phyloP scores from a whole-genome alignment of 2,797 vertebrate species.

The Bryconaethiops microstoma region DNA sequence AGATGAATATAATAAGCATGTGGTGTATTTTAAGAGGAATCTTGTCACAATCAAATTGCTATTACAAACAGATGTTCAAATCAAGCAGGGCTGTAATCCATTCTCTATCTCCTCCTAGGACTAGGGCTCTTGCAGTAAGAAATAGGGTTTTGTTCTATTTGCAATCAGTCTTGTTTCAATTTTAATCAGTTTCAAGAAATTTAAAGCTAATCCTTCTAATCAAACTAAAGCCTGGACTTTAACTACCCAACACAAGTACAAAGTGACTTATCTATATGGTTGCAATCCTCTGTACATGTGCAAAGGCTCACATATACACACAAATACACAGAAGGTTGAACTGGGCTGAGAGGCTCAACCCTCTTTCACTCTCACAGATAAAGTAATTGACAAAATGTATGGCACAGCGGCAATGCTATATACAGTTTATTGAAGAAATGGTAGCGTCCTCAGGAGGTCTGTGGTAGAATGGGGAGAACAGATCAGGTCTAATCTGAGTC shows the following conservation, averaged over 20 bases:
- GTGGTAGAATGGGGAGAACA: neutral
- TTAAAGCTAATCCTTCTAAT: conserved; percentile 65
- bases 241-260: conserved; percentile 39
- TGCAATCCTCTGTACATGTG: conserved; percentile 1
- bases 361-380: neutral
- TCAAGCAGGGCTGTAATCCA: conserved; percentile 53
- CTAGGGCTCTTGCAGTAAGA: conserved; percentile 44
- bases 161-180: conserved; percentile 65
- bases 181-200: conserved; percentile 70
- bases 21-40: conserved; percentile 37
- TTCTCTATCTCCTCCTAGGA: conserved; percentile 35
- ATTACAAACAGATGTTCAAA: conserved; percentile 60
- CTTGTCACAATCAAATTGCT: conserved; percentile 53
- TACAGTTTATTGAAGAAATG: neutral
- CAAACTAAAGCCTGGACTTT: conserved; percentile 49
- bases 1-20: conserved; percentile 40
- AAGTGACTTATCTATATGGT: conserved; percentile 30
- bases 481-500: conserved; percentile 7
- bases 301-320: conserved; percentile 2
- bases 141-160: conserved; percentile 43
- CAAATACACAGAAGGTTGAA: neutral
- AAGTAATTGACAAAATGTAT: neutral
- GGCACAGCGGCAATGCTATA: conserved; percentile 4
- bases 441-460: neutral
- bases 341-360: conserved; percentile 42